Conservation (phyloP, 2,888 invertebrate species). For the Amblyjoppa proteus region DNA sequence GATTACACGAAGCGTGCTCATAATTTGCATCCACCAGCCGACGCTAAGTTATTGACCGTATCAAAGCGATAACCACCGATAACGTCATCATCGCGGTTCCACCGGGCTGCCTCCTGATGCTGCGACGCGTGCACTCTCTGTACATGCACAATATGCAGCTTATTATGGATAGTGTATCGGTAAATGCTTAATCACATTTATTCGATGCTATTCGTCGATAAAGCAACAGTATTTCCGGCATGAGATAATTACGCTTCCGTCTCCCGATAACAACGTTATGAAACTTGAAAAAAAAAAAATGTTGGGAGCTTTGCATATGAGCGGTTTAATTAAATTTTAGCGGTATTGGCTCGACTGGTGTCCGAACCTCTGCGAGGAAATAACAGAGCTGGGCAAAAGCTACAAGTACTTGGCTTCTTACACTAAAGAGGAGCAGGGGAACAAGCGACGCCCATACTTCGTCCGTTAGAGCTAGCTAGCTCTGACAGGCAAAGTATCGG, state of each 20-base stretch:
- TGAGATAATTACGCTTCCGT: not conserved
- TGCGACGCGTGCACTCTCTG: not conserved
- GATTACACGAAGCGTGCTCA: slow-evolving; percentile 50
- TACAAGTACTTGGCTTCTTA: no score
- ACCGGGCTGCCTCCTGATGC: not conserved
- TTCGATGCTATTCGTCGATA: not conserved
- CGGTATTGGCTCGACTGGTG: no score
- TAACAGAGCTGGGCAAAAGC: no score
- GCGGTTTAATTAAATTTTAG: no score
- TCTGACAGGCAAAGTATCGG: no score
- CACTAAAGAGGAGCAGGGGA: no score
- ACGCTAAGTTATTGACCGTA: slow-evolving; percentile 61
- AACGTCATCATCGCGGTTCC: slow-evolving; percentile 55
- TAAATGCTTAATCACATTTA: not conserved
- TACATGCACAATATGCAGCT: slow-evolving; percentile 22
- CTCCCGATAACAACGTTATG: not conserved
- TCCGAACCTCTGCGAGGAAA: no score
- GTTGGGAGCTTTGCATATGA: no score
- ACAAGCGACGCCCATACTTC: no score
- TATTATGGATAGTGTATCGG: not conserved
- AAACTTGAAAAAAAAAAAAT: no score
- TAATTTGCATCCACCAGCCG: slow-evolving; percentile 57
- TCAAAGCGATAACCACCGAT: slow-evolving; percentile 65
- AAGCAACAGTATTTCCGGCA: not conserved
- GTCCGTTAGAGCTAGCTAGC: no score